A percentile compares a stretch with the other conserved stretches of the same genome.
Conservation (phyloP, 2,113 vertebrate genomes). For the Chaetops frenatus region DNA sequence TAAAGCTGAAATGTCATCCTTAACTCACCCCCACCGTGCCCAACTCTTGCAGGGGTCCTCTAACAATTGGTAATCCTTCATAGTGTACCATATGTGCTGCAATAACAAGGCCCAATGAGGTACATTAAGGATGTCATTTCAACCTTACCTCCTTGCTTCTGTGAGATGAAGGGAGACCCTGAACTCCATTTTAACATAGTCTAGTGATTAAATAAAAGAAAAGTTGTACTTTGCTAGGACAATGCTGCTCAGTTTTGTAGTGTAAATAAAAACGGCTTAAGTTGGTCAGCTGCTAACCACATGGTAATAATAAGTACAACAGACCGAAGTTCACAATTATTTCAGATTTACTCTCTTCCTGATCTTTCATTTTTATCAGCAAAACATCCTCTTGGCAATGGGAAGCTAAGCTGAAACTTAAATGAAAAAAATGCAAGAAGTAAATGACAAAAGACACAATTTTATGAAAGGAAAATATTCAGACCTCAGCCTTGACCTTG, state of each 20-base stretch:
- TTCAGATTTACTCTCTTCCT: constrained; percentile 84
- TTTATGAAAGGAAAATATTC: constrained; percentile 70
- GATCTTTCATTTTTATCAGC: constrained; percentile 82
- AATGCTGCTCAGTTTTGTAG: constrained; percentile 79
- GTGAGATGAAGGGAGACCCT: constrained; percentile 31
- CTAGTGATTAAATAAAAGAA: constrained; percentile 34
- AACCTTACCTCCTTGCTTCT: constrained; percentile 47
- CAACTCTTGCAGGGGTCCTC: constrained; percentile 50
- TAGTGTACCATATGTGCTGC: constrained; percentile 49
- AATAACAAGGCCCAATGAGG: constrained; percentile 48
- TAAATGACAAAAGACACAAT: constrained; percentile 49
- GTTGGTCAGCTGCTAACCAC: constrained; percentile 97
- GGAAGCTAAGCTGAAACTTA: constrained; percentile 59
- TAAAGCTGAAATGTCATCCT: constrained; percentile 60
- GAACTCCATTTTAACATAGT: constrained; percentile 55
- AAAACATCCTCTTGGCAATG: constrained; percentile 75
- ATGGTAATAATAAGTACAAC: constrained; percentile 82
- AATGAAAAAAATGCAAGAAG: constrained; percentile 58
- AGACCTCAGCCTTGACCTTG: constrained; percentile 74
- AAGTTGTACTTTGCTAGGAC: constrained; percentile 61
- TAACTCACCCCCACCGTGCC: constrained; percentile 56
- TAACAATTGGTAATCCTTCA: constrained; percentile 66
- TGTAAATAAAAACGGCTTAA: constrained; percentile 80
- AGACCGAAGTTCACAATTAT: constrained; percentile 86
- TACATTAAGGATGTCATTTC: constrained; percentile 55